Conservation (phyloP, 1,140 invertebrate species). For the Drosophila orena region DNA sequence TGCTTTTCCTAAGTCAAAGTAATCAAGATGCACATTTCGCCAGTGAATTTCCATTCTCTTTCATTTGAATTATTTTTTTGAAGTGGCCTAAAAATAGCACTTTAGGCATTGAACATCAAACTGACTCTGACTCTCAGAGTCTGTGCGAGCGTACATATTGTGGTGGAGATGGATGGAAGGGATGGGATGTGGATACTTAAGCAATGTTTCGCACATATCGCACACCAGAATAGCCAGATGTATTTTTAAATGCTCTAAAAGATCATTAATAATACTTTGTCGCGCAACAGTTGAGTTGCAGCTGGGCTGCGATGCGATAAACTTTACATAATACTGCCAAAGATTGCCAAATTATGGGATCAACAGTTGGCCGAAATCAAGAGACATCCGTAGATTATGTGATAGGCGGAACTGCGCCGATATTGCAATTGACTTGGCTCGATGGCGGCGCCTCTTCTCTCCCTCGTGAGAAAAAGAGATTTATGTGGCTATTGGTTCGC, state of each 20-base stretch:
- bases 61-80: slow-evolving; percentile 34
- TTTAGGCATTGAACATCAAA: slow-evolving; percentile 54
- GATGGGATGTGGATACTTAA: slow-evolving; percentile 18
- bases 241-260: slow-evolving; percentile 75
- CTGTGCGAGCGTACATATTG: slow-evolving; percentile 1
- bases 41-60: slow-evolving; percentile 20
- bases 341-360: slow-evolving; percentile 53
- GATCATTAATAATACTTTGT: slow-evolving; percentile 78
- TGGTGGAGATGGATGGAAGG: slow-evolving; percentile 34
- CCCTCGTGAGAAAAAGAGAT: not conserved
- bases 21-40: slow-evolving; percentile 19
- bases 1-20: not conserved
- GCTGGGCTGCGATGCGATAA: slow-evolving; percentile 39
- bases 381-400: slow-evolving; percentile 42
- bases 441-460: slow-evolving; percentile 28
- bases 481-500: slow-evolving; percentile 19
- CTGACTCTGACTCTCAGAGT: slow-evolving; percentile 52
- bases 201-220: slow-evolving; percentile 58
- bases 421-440: slow-evolving; percentile 52
- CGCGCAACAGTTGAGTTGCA: slow-evolving; percentile 66
- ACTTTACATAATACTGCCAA: slow-evolving; percentile 63
- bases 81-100: slow-evolving; percentile 34
- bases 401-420: slow-evolving; percentile 36
- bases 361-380: slow-evolving; percentile 46
- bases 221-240: slow-evolving; percentile 54